Percentiles rank a stretch among this genome's conserved stretches.
Conservation (phyloP, 2,113 vertebrate genomes). For the Rhinoderma darwinii region DNA sequence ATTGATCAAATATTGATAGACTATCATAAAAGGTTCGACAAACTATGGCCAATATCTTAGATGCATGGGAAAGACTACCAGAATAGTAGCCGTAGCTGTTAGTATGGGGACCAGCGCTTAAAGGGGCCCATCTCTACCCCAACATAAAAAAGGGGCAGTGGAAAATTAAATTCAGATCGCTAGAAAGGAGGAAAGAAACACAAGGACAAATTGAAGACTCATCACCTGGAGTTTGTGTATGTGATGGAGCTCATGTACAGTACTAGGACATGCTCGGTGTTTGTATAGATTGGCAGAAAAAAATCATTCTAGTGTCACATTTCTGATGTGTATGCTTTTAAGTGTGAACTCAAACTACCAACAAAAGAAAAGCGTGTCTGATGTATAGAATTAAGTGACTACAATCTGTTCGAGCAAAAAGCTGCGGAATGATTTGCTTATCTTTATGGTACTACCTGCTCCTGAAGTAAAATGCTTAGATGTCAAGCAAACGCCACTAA, state of each 20-base stretch:
- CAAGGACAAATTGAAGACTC: too few species aligned
- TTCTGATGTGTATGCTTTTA: not conserved
- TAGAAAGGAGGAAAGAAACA: not conserved
- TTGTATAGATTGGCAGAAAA: not conserved
- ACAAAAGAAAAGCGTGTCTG: conserved; percentile 9
- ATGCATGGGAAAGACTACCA: not conserved
- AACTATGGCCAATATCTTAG: not conserved
- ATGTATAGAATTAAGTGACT: not conserved
- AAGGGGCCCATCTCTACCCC: not conserved
- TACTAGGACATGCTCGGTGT: not conserved
- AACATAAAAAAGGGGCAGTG: not conserved
- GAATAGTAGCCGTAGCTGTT: not conserved
- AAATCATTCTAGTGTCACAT: conserved; percentile 19
- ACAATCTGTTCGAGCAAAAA: conserved; percentile 9
- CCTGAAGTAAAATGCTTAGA: conserved; percentile 1
- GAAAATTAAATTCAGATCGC: not conserved
- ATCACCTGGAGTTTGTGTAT: not conserved
- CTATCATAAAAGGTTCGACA: too few species aligned
- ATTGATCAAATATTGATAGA: too few species aligned
- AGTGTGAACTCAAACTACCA: conserved; percentile 14
- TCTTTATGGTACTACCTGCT: conserved; percentile 1
- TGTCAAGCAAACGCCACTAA: not conserved
- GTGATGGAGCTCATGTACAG: not conserved
- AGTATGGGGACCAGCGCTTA: too few species aligned
- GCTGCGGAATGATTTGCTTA: not conserved